Base-by-base conservation (phyloP, 1,140 invertebrate genomes). In the Diploscapter pachys region DNA sequence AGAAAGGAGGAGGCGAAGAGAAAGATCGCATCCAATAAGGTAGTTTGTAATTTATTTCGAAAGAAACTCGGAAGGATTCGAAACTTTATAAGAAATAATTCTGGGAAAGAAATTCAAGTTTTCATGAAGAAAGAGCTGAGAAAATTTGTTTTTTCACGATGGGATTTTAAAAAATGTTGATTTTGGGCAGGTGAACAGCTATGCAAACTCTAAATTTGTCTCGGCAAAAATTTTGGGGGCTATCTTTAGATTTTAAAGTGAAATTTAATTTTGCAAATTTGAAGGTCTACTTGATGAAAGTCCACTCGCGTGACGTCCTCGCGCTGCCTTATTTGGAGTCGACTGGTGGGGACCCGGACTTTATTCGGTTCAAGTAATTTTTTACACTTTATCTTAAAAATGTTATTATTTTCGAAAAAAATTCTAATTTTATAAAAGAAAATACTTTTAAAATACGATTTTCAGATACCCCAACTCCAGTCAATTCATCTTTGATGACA, bases 301-400 rank as follows among this genome's bases (percentile, higher is more conserved):
- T 57, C 11, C 51, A 53, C 31, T 56, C 52, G 52, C 6, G 63
- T 6, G 63, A 65, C 2, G 52, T 74, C 9, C n/a, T 74, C 53
- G 55, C 64, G 50, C 54, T 74, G 6, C 73, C 73, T 4, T 74
- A 74, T 55, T 56, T 74, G 3, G 73, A 74, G 56, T 59, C 68
- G 49, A 56, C 66, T 4, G 55, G 57, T 31, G 71, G 59, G 31
- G 66, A 55, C 8, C 73, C 73, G 9, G 73, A 74, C 56, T 74
- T 74, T 31, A 51, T 74, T 31, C 54, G 53, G 51, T 64, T 69
- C 55, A 74, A 74, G 73, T 74, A 31, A 74, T 65, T 62, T 63
- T 13, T 59, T 31, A 31, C 31, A 31, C 11, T 61, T 62, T 61
- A 3, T 52, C 5, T 8, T 69, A 49, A 67, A 50, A n/a, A 4